A percentile compares a stretch with the other conserved stretches of the same genome.
Evolutionary conservation across 1,140 invertebrate species (phyloP).

Genomic region (Hycleus cichorii): DNA sequence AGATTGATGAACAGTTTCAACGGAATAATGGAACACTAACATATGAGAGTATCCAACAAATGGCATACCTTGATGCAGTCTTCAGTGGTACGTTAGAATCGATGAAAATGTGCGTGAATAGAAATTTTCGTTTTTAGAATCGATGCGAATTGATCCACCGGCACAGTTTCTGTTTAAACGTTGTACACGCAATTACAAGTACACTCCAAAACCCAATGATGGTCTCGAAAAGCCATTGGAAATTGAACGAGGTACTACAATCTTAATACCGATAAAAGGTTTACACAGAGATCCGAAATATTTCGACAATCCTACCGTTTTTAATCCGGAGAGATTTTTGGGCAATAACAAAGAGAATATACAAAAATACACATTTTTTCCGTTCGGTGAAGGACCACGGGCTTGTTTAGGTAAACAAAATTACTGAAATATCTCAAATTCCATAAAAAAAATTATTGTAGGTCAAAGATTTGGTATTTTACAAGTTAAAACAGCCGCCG

Average conservation of each 20-base stretch:
- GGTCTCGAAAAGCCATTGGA: constrained; percentile 29
- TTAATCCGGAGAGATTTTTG: constrained; percentile 55
- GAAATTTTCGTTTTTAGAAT: constrained; percentile 34
- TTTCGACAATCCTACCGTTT: constrained; percentile 50
- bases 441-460: constrained; percentile 45
- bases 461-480: constrained; percentile 49
- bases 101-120: not conserved
- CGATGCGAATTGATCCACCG: constrained; percentile 43
- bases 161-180: constrained; percentile 32
- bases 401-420: constrained; percentile 49
- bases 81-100: constrained; percentile 34
- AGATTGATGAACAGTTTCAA: constrained; percentile 44
- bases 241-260: constrained; percentile 44
- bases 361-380: constrained; percentile 41
- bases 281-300: constrained; percentile 48
- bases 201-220: constrained; percentile 25
- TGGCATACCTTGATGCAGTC: constrained; percentile 45
- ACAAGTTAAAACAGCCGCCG: constrained; percentile 45
- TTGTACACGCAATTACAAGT: constrained; percentile 23
- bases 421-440: not conserved
- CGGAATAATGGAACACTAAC: constrained; percentile 33
- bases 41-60: constrained; percentile 42
- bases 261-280: constrained; percentile 49
- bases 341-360: constrained; percentile 38
- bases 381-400: constrained; percentile 58